Conservation (phyloP, 2,113 vertebrate species). For the Daboia siamensis region DNA sequence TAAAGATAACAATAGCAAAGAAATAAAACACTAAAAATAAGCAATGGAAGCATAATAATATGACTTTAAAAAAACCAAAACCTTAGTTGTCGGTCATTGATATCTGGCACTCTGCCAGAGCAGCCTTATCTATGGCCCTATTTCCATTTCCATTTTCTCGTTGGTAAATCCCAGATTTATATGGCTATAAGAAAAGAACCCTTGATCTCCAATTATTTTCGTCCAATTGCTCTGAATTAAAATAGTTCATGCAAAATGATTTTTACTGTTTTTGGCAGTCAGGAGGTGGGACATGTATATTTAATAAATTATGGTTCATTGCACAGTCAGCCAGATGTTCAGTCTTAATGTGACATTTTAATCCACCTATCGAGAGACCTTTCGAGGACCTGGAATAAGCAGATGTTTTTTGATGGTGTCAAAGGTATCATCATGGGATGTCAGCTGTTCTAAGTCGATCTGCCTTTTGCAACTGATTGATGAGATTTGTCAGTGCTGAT, state of each 20-base stretch:
- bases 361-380: neutral
- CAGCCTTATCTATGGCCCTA: neutral
- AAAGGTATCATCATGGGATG: neutral
- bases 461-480: neutral
- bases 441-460: neutral
- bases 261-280: neutral
- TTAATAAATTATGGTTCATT: neutral
- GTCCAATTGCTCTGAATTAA: neutral
- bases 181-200: neutral
- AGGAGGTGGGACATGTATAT: neutral
- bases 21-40: neutral
- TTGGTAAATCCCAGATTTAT: neutral
- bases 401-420: neutral
- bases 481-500: neutral
- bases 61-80: neutral
- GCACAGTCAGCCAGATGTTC: neutral
- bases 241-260: neutral
- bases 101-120: neutral
- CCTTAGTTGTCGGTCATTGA: neutral
- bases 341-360: neutral
- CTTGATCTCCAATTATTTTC: neutral
- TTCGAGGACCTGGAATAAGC: too few species aligned
- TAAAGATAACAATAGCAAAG: neutral
- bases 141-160: neutral
- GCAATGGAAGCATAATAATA: neutral